Conservation (phyloP, 1,140 invertebrate genomes). For the Listronotus bonariensis region DNA sequence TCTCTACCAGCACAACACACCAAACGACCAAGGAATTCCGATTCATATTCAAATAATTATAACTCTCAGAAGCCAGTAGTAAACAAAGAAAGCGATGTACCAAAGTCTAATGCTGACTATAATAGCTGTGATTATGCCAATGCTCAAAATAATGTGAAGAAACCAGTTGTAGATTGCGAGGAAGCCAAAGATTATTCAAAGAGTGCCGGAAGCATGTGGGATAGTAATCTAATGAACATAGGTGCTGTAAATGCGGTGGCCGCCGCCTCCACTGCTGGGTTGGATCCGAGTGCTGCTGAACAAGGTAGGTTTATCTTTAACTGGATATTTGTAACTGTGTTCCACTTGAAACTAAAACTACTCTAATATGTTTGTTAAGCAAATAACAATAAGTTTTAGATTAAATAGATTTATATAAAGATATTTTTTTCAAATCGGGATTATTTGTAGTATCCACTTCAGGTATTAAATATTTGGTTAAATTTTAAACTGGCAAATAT, state of each 20-base stretch:
- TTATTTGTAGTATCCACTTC: too few relatives aligned
- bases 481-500: too few relatives aligned
- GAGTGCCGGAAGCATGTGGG: constrained; percentile 11
- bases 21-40: constrained; percentile 23
- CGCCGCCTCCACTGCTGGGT: background rate
- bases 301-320: constrained; percentile 24
- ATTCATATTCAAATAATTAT: constrained; percentile 11
- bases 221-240: constrained; percentile 6
- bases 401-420: too few relatives aligned
- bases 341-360: too few relatives aligned
- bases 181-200: constrained; percentile 38
- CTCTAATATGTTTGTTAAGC: too few relatives aligned
- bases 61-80: constrained; percentile 11
- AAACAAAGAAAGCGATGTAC: constrained; percentile 17
- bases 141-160: constrained; percentile 18
- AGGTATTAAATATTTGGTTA: too few relatives aligned
- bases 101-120: constrained; percentile 24
- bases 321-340: too few relatives aligned
- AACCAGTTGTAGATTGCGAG: constrained; percentile 11
- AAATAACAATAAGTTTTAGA: too few relatives aligned
- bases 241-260: background rate
- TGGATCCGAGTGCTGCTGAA: constrained; percentile 18
- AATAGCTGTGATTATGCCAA: constrained; percentile 34
- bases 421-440: too few relatives aligned
- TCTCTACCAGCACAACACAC: constrained; percentile 12